Evolutionary conservation across 2,888 invertebrate genomes (phyloP).

Genomic region (Tridacna crocea): DNA sequence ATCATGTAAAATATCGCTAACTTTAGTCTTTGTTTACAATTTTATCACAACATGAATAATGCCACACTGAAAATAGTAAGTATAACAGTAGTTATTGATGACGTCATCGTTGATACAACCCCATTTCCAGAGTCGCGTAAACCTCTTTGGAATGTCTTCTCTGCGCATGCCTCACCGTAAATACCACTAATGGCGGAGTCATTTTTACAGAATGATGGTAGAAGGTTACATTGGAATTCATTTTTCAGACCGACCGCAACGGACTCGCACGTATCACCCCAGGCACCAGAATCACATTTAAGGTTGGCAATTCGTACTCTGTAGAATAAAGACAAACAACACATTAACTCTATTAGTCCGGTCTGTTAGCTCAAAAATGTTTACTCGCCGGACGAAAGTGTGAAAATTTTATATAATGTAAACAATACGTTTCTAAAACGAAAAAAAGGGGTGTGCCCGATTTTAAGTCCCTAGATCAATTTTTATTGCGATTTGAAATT

Average conservation of each 20-base stretch:
- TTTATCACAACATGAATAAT: conserved; percentile 7
- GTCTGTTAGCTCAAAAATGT: no score
- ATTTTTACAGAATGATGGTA: conserved; percentile 49
- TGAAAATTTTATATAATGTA: no score
- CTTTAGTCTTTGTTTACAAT: neutral
- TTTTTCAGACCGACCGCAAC: conserved; percentile 53
- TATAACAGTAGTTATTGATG: neutral
- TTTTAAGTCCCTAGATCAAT: no score
- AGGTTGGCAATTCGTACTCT: conserved; percentile 54
- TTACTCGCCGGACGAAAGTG: no score
- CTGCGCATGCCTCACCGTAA: conserved; percentile 48
- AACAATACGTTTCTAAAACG: no score
- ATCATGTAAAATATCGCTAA: no score
- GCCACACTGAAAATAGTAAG: neutral
- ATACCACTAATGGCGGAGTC: conserved; percentile 39
- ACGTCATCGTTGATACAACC: neutral
- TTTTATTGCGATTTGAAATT: no score
- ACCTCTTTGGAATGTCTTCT: conserved; percentile 31
- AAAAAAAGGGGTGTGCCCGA: no score
- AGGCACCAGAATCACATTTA: conserved; percentile 52
- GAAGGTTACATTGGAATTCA: conserved; percentile 59
- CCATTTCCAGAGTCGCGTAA: conserved; percentile 26
- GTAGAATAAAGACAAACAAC: conserved; percentile 1
- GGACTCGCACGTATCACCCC: conserved; percentile 49
- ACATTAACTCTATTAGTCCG: neutral